Percentiles rank a stretch among this genome's conserved stretches.
Evolutionary conservation across 2,888 invertebrate genomes (phyloP).

Genomic region (Ophion obscuratus): DNA sequence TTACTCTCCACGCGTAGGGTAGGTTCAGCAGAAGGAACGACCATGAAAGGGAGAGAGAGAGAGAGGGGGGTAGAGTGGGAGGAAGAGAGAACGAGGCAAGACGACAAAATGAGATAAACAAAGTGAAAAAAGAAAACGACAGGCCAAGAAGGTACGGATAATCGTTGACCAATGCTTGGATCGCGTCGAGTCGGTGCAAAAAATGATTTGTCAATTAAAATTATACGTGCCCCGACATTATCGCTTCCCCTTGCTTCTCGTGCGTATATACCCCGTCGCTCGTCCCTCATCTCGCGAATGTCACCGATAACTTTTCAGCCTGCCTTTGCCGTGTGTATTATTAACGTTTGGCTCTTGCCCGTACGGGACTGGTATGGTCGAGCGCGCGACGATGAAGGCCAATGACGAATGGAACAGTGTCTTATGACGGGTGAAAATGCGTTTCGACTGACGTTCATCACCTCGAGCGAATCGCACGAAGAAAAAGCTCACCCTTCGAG

Average conservation of each 20-base stretch:
- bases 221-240: slow-evolving; percentile 72
- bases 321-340: slow-evolving; percentile 31
- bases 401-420: slow-evolving; percentile 57
- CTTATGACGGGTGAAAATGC: slow-evolving; percentile 65
- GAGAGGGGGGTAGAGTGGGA: slow-evolving; percentile 27
- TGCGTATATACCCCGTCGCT: slow-evolving; percentile 33
- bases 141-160: slow-evolving; percentile 67
- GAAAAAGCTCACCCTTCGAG: slow-evolving; percentile 48
- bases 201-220: slow-evolving; percentile 79
- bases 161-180: slow-evolving; percentile 72
- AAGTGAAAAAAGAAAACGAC: slow-evolving; percentile 20
- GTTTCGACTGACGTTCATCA: slow-evolving; percentile 55
- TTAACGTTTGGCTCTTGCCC: slow-evolving; percentile 39
- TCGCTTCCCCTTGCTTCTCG: slow-evolving; percentile 57
- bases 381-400: slow-evolving; percentile 40
- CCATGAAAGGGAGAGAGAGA: slow-evolving; percentile 37
- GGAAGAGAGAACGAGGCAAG: slow-evolving; percentile 19
- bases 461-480: slow-evolving; percentile 52
- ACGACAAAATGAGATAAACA: slow-evolving; percentile 32
- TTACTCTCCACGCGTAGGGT: slow-evolving; percentile 62
- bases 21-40: slow-evolving; percentile 44
- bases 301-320: slow-evolving; percentile 47
- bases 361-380: slow-evolving; percentile 35
- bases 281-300: slow-evolving; percentile 55
- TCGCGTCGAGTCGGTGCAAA: slow-evolving; percentile 68